phyloP scores from a whole-genome alignment of 2,113 vertebrate genomes.

The Sebastes schlegelii region DNA sequence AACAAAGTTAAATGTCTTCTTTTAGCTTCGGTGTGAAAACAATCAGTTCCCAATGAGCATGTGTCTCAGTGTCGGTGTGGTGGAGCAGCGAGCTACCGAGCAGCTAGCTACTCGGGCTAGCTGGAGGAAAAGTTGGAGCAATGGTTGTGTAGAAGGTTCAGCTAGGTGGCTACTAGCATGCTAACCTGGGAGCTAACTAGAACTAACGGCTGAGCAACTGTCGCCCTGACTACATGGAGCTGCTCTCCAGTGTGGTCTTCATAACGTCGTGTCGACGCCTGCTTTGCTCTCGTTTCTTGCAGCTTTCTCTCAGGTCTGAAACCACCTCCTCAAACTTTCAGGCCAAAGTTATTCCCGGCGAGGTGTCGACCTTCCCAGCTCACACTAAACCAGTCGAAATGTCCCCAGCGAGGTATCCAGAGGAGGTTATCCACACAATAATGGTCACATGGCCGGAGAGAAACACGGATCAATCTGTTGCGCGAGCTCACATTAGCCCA shows the following conservation, averaged over 20 bases:
- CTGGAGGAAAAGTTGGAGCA: constrained; percentile 71
- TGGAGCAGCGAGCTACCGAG: constrained; percentile 3
- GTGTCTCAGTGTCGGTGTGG: neutral
- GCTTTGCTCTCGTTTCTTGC: neutral
- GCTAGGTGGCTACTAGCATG: constrained; percentile 63
- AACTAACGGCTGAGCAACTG: constrained; percentile 16
- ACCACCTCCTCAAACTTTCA: constrained; percentile 71
- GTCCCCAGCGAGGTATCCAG: constrained; percentile 39
- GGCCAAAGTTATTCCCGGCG: constrained; percentile 77
- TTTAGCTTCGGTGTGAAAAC: constrained; percentile 27
- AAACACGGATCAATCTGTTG: constrained; percentile 38
- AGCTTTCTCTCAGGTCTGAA: constrained; percentile 37
- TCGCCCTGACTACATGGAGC: neutral
- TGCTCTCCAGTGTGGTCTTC: constrained; percentile 20
- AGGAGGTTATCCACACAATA: constrained; percentile 24
- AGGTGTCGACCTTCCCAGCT: constrained; percentile 71
- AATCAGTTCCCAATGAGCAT: constrained; percentile 4
- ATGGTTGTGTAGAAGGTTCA: constrained; percentile 54
- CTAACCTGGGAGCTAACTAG: constrained; percentile 43
- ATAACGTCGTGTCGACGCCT: neutral
- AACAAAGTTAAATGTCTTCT: constrained; percentile 5
- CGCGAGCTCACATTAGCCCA: constrained; percentile 59
- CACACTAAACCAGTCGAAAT: constrained; percentile 54
- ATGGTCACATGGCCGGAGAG: constrained; percentile 56
- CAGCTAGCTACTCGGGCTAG: constrained; percentile 65